Conservation (phyloP, 2,888 invertebrate species). For the Nasonovia ribisnigri region DNA sequence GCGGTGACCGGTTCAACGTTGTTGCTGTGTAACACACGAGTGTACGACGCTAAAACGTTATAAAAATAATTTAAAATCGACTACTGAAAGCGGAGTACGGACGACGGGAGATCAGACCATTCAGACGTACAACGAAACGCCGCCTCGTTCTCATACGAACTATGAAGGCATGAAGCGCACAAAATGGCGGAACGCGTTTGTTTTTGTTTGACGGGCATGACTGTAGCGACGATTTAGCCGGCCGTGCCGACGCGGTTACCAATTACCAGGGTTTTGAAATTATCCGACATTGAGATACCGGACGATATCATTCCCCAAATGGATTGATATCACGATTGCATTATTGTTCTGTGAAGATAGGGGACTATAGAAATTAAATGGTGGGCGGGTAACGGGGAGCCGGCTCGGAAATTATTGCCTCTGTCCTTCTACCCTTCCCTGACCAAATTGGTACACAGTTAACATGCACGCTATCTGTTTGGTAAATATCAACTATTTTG, state of each 20-base stretch:
- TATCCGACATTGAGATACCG: neutral
- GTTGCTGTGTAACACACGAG: neutral
- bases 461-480: too few species aligned
- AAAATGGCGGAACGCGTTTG: conserved; percentile 55
- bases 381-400: too few species aligned
- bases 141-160: neutral
- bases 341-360: too few species aligned
- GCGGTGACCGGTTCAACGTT: neutral
- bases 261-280: neutral
- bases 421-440: too few species aligned
- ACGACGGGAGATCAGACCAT: neutral
- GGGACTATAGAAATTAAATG: too few species aligned
- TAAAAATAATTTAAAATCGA: neutral
- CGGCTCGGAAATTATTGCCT: too few species aligned
- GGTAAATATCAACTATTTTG: too few species aligned
- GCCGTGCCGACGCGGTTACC: neutral
- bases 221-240: conserved; percentile 13
- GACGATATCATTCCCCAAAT: neutral
- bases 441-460: too few species aligned
- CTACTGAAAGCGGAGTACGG: neutral
- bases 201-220: conserved; percentile 36
- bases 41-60: neutral
- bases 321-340: too few species aligned
- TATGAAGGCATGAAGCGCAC: neutral
- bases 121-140: neutral